phyloP scores from a whole-genome alignment of 1,140 invertebrate species.

The Polypedilum vanderplanki region DNA sequence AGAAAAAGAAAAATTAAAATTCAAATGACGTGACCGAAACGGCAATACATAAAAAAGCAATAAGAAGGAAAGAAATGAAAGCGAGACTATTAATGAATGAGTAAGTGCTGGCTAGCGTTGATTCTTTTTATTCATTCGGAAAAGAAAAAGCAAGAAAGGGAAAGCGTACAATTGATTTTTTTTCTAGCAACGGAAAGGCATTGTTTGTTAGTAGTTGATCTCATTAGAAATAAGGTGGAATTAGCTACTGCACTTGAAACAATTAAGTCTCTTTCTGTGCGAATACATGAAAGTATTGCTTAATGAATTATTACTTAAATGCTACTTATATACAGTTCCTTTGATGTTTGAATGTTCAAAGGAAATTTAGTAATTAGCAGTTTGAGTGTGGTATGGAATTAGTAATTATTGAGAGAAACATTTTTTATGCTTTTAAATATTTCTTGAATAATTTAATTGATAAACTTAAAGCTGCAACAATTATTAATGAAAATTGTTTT shows the following conservation, averaged over 20 bases:
- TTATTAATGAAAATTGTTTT: neutral
- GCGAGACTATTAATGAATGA: constrained; percentile 30
- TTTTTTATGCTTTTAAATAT: neutral
- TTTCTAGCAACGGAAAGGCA: neutral
- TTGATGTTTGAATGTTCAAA: neutral
- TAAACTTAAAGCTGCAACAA: too few species aligned
- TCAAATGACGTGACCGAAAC: constrained; percentile 29
- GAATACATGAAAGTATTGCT: neutral
- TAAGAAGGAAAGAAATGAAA: neutral
- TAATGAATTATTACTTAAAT: constrained; percentile 15
- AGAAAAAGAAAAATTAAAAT: constrained; percentile 9
- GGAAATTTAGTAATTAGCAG: constrained; percentile 13
- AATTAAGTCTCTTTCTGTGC: neutral
- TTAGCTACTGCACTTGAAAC: constrained; percentile 1
- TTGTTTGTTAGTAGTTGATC: constrained; percentile 8
- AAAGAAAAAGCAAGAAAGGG: neutral
- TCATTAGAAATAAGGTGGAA: neutral
- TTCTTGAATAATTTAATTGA: neutral
- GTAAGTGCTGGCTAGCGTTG: neutral
- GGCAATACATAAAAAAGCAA: constrained; percentile 20
- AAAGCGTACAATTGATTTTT: constrained; percentile 24
- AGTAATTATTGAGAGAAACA: neutral
- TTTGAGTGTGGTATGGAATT: neutral
- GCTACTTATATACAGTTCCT: neutral
- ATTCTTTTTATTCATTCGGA: neutral